A percentile compares a stretch with the other conserved stretches of the same genome.
These are phyloP conservation scores for Melanotaenia pygmaea DNA, from an alignment of 2,797 vertebrate genomes.

Conservation along the genomic window DNA sequence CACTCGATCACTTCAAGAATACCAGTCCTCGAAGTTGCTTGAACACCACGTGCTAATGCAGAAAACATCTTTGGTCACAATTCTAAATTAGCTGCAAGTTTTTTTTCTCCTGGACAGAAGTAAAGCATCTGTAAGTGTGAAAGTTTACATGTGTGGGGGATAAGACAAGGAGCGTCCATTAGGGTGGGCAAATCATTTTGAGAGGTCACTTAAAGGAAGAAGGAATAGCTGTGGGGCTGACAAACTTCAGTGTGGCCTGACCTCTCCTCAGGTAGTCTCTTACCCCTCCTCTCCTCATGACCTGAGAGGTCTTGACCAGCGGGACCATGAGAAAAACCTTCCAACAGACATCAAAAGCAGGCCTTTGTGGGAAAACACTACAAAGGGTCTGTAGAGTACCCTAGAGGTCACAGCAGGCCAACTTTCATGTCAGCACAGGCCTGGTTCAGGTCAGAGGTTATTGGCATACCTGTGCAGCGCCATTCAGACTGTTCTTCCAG, in stretches of 20 bases:
- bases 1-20: slow-evolving; percentile 13
- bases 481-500: slow-evolving; percentile 71
- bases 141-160: slow-evolving; percentile 12
- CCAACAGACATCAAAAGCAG: slow-evolving; percentile 76
- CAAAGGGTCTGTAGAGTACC: slow-evolving; percentile 43
- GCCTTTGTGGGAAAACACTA: slow-evolving; percentile 75
- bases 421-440: slow-evolving; percentile 79
- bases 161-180: background rate
- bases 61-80: background rate
- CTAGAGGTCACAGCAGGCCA: slow-evolving; percentile 71
- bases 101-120: slow-evolving; percentile 64
- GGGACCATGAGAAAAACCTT: slow-evolving; percentile 73
- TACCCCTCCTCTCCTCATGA: slow-evolving; percentile 29
- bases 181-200: slow-evolving; percentile 59
- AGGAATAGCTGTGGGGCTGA: slow-evolving; percentile 48
- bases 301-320: slow-evolving; percentile 52
- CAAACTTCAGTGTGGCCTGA: slow-evolving; percentile 62
- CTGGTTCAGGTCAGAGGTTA: slow-evolving; percentile 73
- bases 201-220: slow-evolving; percentile 62
- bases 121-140: slow-evolving; percentile 51
- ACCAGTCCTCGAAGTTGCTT: slow-evolving; percentile 27
- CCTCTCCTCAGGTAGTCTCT: slow-evolving; percentile 73
- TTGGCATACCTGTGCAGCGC: slow-evolving; percentile 78
- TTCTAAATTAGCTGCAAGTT: slow-evolving; percentile 57
- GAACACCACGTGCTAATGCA: slow-evolving; percentile 9